phyloP scores from a whole-genome alignment of 1,140 invertebrate genomes.

The honey bee (Apis mellifera) region Amel_HAv3.1 CM009946.2:5046501-5047000 shows the following conservation, averaged over 20 bases:
- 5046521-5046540: not conserved
- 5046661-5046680: constrained; percentile 80
- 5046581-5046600: not conserved
- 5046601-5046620: not conserved
- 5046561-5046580: not conserved
- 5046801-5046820: constrained; percentile 5
- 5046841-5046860: constrained; percentile 24
- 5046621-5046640: constrained; percentile 27
- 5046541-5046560: not conserved
- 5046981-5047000: constrained; percentile 10
- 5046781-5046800: not conserved
- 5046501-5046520: not conserved
- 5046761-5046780: constrained; percentile 42
- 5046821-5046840: constrained; percentile 63
- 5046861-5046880: constrained; percentile 13
- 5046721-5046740: constrained; percentile 71
- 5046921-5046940: constrained; percentile 32
- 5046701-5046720: constrained; percentile 81
- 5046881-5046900: not conserved
- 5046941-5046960: constrained; percentile 29
- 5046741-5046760: constrained; percentile 55
- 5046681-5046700: constrained; percentile 78
- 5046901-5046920: too few relatives aligned
- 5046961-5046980: constrained; percentile 24
- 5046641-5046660: constrained; percentile 68